Evolutionary conservation across 2,888 invertebrate species (phyloP), one percentile per base, ranked within the genome.

Genomic region (Drosophila longiperda): DNA sequence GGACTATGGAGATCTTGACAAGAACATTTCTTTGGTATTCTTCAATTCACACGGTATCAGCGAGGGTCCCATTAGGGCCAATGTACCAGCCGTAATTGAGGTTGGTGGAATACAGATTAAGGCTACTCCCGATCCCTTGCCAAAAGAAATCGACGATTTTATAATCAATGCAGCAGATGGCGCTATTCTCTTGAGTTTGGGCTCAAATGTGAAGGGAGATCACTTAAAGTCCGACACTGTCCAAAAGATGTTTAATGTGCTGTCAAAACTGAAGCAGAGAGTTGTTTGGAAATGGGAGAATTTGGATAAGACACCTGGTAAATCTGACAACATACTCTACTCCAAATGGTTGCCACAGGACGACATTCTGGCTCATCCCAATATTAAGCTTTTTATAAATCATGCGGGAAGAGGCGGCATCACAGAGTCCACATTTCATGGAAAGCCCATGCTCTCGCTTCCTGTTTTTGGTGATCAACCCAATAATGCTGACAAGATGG

Each of bases 221-320:
- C 82, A 89, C 3, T 84, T 96, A 58, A 94, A 94, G 0, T 80
- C 87, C 0, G 94, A 94, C 3, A 95, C 94, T 70, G 92, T 93
- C 20, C 89, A 94, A 40, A 94, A 93, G 6, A 94, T 96, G 57
- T 91, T 95, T 5, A 94, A 94, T 64, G 94, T 94, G 2, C 94
- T 96, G 54, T 92, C 94, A 0, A 94, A 93, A 70, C 82, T 96
- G 0, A 95, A 95, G 73, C 95, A 95, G 65, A 94, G 94, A 3
- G 94, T 96, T 0, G 83, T 96, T 17, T 96, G 96, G 96, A 96
- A 96, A 92, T 96, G 95, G 95, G 96, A 96, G 83, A 77, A 87
- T 49, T 94, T 94, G 0, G 94, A 94, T 5, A 91, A 91, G 8
- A 87, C 95, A 0, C 91, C 91, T 0, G 92, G 92, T 2, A 86